Conservation (phyloP, 2,797 vertebrate genomes). For the Chaetodon trifasciatus region DNA sequence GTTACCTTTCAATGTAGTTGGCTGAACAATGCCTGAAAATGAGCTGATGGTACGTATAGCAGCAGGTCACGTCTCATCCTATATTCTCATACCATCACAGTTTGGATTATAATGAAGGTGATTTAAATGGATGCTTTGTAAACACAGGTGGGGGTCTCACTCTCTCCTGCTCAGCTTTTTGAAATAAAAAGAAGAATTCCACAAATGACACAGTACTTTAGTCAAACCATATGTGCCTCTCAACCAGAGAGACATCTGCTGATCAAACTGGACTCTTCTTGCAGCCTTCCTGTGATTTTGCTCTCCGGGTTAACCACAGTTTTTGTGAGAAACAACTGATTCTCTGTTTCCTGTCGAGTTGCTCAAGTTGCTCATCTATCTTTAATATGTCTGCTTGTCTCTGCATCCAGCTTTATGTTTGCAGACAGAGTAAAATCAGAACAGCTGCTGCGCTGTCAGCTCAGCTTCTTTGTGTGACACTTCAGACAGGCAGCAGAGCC, state of each 20-base stretch:
- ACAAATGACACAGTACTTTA: not conserved
- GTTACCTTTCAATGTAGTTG: not conserved
- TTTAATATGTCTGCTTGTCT: not conserved
- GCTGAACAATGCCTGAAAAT: not conserved
- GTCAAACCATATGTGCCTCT: not conserved
- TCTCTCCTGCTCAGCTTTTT: not conserved
- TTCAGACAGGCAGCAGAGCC: not conserved
- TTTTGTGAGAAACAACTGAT: not conserved
- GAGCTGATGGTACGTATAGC: not conserved
- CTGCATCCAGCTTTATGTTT: not conserved
- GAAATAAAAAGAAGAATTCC: not conserved
- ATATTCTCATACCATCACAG: not conserved
- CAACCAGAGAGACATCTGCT: not conserved
- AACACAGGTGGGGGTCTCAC: not conserved
- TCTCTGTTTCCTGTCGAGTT: not conserved
- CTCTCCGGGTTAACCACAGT: not conserved
- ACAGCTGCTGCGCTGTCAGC: constrained; percentile 4
- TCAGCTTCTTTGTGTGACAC: not conserved
- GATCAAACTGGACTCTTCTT: not conserved
- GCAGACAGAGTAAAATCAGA: not conserved
- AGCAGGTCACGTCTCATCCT: not conserved
- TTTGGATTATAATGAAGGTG: not conserved
- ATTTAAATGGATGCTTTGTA: not conserved
- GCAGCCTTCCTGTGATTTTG: not conserved
- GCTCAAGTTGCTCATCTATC: constrained; percentile 1